Base-by-base conservation (phyloP, 2,797 vertebrate genomes). In the Takifugu ocellatus region DNA sequence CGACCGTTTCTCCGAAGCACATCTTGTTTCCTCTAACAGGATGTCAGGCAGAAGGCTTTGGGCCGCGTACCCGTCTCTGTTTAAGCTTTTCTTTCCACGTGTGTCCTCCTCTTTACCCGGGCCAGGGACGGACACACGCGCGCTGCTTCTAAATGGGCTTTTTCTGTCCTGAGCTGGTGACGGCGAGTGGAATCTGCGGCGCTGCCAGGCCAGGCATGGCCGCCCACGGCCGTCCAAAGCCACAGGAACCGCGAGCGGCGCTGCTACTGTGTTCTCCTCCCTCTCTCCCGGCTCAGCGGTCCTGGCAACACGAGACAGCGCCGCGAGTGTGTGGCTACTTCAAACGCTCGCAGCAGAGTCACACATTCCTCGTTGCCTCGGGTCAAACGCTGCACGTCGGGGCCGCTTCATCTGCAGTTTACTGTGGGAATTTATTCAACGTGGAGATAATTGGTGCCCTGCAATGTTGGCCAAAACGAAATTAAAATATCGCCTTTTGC, bases 181-280 rank as follows among this genome's bases (percentile, higher is more conserved):
- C 89, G 89, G 82, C 83, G 84, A 65, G 72, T 90, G 87, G 88
- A 89, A 89, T 89, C 72, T 86, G 82, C 79, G 79, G 33, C 55
- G 66, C 69, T 86, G 84, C 86, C 87, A 88, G 72, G 57, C 66
- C 72, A 79, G 86, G 82, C 87, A 78, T 71, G 79, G 78, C 79
- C 74, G 83, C 86, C 90, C 83, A 87, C 77, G 75, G 84, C 74
- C 83, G 67, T 78, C 83, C 68, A 25, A 88, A 90, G 81, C 87
- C 86, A 53, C 89, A 90, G 75, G 75, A 89, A 84, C 87, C 88
- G 85, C 82, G 81, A 82, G 82, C 75, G 77, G 78, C 63, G 72
- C 74, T 55, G 66, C 75, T 75, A 63, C 70, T 15, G 58, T 66
- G 72, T 62, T 72, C 75, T 70, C 76, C 57, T 77, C 70, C 78